These are phyloP conservation scores for Microhierax caerulescens DNA, from an alignment of 2,797 vertebrate genomes.

Conservation along the genomic window DNA sequence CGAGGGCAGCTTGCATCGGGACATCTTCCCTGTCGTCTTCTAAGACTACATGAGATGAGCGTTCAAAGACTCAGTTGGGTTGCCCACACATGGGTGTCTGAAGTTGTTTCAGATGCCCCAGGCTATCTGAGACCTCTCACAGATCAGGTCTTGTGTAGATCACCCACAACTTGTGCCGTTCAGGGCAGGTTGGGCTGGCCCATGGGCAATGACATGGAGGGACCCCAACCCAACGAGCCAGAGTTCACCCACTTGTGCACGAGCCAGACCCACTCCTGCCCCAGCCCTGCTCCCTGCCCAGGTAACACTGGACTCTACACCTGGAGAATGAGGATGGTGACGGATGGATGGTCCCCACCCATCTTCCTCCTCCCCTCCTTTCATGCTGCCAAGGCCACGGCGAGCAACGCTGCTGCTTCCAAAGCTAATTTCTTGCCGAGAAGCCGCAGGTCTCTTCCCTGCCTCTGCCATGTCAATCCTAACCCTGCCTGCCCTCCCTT, in stretches of 20 bases:
- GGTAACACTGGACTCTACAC: too few relatives aligned
- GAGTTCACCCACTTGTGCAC: fast-evolving
- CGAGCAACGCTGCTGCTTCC: background rate
- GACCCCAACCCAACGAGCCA: background rate
- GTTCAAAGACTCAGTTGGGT: background rate
- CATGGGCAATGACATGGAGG: too few relatives aligned
- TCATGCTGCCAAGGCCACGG: fast-evolving
- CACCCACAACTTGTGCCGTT: background rate
- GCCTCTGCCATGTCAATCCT: background rate
- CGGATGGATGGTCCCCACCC: background rate
- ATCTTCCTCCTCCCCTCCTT: background rate
- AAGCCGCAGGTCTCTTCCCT: background rate
- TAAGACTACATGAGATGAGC: background rate
- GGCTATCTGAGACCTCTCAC: background rate
- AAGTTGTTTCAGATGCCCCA: background rate
- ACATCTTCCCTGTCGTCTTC: background rate
- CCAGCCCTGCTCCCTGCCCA: background rate
- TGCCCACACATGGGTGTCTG: background rate
- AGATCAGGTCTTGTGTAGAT: background rate
- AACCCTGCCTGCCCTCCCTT: background rate
- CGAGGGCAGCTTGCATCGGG: background rate
- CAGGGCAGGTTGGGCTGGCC: background rate
- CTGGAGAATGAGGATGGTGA: background rate
- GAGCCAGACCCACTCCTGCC: background rate
- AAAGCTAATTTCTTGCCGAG: background rate